Evolutionary conservation across 1,140 invertebrate genomes (phyloP).

Genomic region (Pogonus chalceus): DNA sequence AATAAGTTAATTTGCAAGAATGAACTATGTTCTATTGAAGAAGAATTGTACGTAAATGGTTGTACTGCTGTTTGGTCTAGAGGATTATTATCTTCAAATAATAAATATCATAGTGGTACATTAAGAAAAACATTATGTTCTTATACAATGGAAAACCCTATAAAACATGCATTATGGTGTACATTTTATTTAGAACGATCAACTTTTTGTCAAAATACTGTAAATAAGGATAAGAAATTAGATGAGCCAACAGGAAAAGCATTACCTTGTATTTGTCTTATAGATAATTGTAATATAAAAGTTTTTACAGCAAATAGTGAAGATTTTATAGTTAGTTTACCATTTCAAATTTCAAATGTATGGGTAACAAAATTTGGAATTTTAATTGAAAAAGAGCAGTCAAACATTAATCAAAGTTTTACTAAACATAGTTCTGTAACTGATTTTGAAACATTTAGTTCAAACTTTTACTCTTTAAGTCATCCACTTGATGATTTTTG

Average conservation of each 20-base stretch:
- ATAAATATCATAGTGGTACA: constrained; percentile 35
- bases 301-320: constrained; percentile 71
- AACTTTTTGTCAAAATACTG: constrained; percentile 34
- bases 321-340: constrained; percentile 70
- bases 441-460: constrained; percentile 34
- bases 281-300: constrained; percentile 66
- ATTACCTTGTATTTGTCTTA: constrained; percentile 56
- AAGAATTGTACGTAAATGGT: constrained; percentile 81
- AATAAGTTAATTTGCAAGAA: constrained; percentile 9
- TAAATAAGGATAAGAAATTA: constrained; percentile 24
- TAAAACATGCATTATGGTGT: constrained; percentile 75
- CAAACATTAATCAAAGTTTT: constrained; percentile 4
- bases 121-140: constrained; percentile 49
- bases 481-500: constrained; percentile 85
- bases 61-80: constrained; percentile 73
- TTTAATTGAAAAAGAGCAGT: constrained; percentile 57
- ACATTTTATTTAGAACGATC: constrained; percentile 53
- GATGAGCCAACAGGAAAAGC: constrained; percentile 25
- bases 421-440: neutral
- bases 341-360: constrained; percentile 69
- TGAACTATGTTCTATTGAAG: constrained; percentile 44
- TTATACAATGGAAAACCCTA: constrained; percentile 69
- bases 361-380: constrained; percentile 72
- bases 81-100: constrained; percentile 42
- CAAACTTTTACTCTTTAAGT: constrained; percentile 68